Percentiles rank a stretch among this genome's conserved stretches.
Conservation (phyloP, 2,888 invertebrate species). For the Catocala sponsa region DNA sequence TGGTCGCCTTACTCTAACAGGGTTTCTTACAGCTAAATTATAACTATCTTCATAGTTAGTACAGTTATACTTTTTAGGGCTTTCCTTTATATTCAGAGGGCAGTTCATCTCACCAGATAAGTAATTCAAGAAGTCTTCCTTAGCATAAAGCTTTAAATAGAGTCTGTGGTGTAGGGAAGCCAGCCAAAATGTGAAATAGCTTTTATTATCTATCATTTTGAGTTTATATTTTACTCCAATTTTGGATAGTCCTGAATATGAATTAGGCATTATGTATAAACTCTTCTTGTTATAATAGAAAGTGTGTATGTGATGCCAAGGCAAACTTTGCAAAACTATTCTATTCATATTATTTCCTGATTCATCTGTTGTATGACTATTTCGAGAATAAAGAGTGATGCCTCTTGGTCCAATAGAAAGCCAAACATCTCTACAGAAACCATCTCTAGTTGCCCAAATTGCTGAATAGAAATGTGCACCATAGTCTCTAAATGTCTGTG, state of each 20-base stretch:
- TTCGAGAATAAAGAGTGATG: constrained; percentile 89
- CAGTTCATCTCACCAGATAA: constrained; percentile 89
- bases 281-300: constrained; percentile 93
- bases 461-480: constrained; percentile 93
- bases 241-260: constrained; percentile 86
- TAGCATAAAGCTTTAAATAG: constrained; percentile 91
- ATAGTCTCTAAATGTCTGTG: constrained; percentile 91
- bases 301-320: constrained; percentile 93
- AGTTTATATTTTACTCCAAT: constrained; percentile 91
- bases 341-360: constrained; percentile 70
- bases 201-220: constrained; percentile 92
- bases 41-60: constrained; percentile 86
- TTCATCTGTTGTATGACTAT: constrained; percentile 69
- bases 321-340: constrained; percentile 82
- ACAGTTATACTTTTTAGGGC: constrained; percentile 70
- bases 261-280: constrained; percentile 89
- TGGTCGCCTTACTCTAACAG: constrained; percentile 73
- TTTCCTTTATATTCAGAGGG: constrained; percentile 74
- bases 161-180: constrained; percentile 94
- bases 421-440: constrained; percentile 89
- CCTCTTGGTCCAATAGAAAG: constrained; percentile 90
- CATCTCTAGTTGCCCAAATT: constrained; percentile 89
- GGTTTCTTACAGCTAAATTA: constrained; percentile 83
- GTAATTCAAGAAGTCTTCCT: constrained; percentile 90
- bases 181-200: constrained; percentile 92